phyloP scores from a whole-genome alignment of 2,113 vertebrate genomes.

The Uria aalge region DNA sequence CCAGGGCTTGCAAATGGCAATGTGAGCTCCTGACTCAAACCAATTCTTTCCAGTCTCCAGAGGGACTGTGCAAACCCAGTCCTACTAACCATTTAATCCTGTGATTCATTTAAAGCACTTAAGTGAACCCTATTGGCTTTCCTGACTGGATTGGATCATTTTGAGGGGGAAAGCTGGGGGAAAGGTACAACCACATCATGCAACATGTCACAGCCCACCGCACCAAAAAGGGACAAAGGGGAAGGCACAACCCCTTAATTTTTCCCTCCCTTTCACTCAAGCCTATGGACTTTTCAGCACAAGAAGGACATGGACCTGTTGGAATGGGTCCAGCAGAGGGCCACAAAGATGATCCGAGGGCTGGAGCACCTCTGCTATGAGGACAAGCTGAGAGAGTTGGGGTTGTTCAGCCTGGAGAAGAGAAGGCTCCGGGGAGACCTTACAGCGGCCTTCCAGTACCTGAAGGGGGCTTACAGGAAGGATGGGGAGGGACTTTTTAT shows the following conservation, averaged over 20 bases:
- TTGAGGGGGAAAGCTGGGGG: background rate
- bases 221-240: background rate
- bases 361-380: no score
- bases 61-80: background rate
- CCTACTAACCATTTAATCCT: background rate
- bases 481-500: no score
- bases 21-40: background rate
- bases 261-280: background rate
- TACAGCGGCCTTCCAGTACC: no score
- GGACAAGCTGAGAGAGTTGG: no score
- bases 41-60: background rate
- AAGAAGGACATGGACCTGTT: no score
- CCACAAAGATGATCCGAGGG: no score
- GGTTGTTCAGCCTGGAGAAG: no score
- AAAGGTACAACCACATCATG: background rate
- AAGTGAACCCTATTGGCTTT: background rate
- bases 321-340: no score
- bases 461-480: no score
- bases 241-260: background rate
- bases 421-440: no score
- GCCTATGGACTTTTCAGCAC: background rate
- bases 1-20: background rate
- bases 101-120: background rate
- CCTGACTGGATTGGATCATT: background rate
- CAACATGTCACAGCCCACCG: background rate